Evolutionary conservation across 2,888 invertebrate genomes (phyloP), one percentile per base, ranked within the genome.

Genomic region (Caradrina kadenii): DNA sequence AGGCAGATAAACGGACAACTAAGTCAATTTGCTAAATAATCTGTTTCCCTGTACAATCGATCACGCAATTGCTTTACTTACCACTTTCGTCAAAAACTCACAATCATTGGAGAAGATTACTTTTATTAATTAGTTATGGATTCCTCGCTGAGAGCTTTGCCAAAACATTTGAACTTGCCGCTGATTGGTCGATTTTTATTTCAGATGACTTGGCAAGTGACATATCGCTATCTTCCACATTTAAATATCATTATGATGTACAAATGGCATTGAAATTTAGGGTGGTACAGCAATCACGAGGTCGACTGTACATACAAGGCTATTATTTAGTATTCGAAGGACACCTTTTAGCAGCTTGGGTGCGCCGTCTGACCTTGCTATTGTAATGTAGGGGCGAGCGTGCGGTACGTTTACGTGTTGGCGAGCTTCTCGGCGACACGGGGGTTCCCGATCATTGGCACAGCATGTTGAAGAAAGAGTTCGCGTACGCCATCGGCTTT

Each of bases 401-500:
- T 63, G 65, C 61, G 67, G 54, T 61, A 68, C 50, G 66, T 79
- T 75, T 67, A 63, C 45, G 73, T 72, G 76, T 69, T 67, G 78
- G 66, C 69, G 52, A 50, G 56, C 50, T 67, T 45, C 67, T 56
- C 42, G 19, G 52, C 52, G 60, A 48, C 53, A 31, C 45, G 45
- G 21, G 3, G 15, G 39, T 49, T 11, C 48, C 54, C 22, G 60
- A 79, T 91, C 94, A 97, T 96, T 97, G 97, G 96, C 97, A 97
- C 94, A 98, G 96, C 95, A 97, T 96, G 92, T 97, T 98, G 94
- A 98, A 96, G 92, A 98, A 96, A 68, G 98, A 97, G 93, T 98
- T 98, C 86, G 99, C 99, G 94, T 99, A 99, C 79, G 98, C 98
- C 99, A 99, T 99, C 75, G 99, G 99, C 96, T 98, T 98, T 77